phyloP scores from a whole-genome alignment of 2,113 vertebrate species.

The Geococcyx californianus region DNA sequence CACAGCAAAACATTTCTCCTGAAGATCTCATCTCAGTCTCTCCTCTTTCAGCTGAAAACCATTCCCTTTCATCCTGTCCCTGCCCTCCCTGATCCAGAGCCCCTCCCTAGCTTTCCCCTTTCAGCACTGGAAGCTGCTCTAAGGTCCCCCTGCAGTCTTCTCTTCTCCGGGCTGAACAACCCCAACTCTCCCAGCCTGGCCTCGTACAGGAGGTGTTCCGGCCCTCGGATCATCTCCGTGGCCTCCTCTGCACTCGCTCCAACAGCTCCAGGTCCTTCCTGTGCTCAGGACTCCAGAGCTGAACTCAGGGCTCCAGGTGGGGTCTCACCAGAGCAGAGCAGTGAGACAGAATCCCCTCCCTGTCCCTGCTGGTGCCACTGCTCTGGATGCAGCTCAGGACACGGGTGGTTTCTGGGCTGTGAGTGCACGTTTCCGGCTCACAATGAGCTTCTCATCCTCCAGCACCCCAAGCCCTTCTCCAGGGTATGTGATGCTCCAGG shows the following conservation, averaged over 20 bases:
- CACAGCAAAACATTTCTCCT: rapidly evolving
- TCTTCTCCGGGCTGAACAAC: not conserved
- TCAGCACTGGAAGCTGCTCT: rapidly evolving
- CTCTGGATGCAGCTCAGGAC: not conserved
- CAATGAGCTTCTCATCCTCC: not conserved
- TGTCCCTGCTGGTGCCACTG: rapidly evolving
- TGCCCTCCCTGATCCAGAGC: rapidly evolving
- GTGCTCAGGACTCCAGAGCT: not conserved
- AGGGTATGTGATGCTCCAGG: not conserved
- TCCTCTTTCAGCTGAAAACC: not conserved
- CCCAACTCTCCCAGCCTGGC: not conserved
- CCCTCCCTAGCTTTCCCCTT: not conserved
- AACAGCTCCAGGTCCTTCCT: not conserved
- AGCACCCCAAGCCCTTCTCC: not conserved
- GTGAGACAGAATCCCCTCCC: not conserved
- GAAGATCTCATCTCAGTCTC: rapidly evolving
- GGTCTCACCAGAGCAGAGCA: not conserved
- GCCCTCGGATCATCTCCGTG: rapidly evolving
- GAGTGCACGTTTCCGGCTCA: rapidly evolving
- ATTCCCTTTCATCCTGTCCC: rapidly evolving
- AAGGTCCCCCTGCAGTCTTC: not conserved
- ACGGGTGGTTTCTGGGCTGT: not conserved
- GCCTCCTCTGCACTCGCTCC: not conserved
- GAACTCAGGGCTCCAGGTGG: not conserved
- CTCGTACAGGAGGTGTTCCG: not conserved